Evolutionary conservation across 1,140 invertebrate genomes (phyloP).

Genomic region (Argopecten irradians): DNA sequence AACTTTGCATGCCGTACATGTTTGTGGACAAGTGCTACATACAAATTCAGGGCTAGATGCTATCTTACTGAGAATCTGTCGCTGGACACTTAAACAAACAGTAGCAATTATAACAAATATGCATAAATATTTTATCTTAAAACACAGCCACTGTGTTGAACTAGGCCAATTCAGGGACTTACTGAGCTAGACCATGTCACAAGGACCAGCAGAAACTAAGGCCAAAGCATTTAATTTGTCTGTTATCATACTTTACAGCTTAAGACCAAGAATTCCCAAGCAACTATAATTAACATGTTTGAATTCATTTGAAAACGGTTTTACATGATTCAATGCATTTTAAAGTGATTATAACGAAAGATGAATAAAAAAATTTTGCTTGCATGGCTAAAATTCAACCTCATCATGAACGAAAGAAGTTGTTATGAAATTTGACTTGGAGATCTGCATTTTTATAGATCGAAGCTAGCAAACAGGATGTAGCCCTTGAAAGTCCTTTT

Average conservation of each 20-base stretch:
- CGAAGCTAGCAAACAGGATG: not conserved
- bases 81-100: constrained; percentile 6
- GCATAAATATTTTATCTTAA: constrained; percentile 23
- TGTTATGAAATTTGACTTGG: not conserved
- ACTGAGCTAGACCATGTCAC: not conserved
- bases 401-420: not conserved
- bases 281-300: too few relatives aligned
- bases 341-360: too few relatives aligned
- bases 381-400: not conserved
- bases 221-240: not conserved
- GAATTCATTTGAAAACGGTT: not conserved
- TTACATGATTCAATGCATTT: too few relatives aligned
- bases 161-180: not conserved
- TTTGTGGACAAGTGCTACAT: not conserved
- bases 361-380: not conserved
- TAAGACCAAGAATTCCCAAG: too few relatives aligned
- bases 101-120: constrained; percentile 18
- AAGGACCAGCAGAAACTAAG: not conserved
- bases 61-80: not conserved
- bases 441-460: not conserved
- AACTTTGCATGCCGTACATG: not conserved
- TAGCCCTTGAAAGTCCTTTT: not conserved
- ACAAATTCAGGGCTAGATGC: not conserved
- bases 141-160: not conserved
- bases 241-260: too few relatives aligned